These are phyloP conservation scores for Formicarius rufipectus DNA, from an alignment of 2,113 vertebrate genomes.

Conservation along the genomic window DNA sequence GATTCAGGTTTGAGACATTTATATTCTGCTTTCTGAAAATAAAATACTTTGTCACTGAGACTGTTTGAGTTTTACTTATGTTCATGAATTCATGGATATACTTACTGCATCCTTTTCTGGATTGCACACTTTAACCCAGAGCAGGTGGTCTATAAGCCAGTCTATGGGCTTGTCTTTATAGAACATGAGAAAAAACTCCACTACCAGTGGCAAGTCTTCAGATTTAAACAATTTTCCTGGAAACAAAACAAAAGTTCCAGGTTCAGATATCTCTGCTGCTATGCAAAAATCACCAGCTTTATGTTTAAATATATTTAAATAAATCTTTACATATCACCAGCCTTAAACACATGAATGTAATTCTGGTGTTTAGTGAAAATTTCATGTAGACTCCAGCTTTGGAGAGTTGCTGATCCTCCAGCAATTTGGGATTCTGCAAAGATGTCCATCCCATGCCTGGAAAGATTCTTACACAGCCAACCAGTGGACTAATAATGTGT, in stretches of 20 bases:
- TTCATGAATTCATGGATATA: conserved; percentile 34
- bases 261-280: neutral
- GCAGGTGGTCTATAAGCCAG: conserved; percentile 75
- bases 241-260: conserved; percentile 40
- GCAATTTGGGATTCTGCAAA: neutral
- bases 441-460: neutral
- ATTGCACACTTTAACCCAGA: conserved; percentile 75
- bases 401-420: neutral
- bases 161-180: conserved; percentile 81
- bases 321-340: neutral
- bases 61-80: neutral
- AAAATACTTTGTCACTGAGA: neutral
- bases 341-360: neutral
- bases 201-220: conserved; percentile 70
- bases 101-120: conserved; percentile 73
- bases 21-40: neutral
- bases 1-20: neutral
- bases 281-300: neutral
- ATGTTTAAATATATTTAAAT: neutral
- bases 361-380: neutral
- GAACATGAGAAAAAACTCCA: conserved; percentile 81
- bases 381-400: neutral
- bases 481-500: neutral
- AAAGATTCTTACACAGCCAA: neutral
- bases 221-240: conserved; percentile 81